Base-by-base conservation (phyloP, 2,113 vertebrate genomes). In the Noturus placidus region DNA sequence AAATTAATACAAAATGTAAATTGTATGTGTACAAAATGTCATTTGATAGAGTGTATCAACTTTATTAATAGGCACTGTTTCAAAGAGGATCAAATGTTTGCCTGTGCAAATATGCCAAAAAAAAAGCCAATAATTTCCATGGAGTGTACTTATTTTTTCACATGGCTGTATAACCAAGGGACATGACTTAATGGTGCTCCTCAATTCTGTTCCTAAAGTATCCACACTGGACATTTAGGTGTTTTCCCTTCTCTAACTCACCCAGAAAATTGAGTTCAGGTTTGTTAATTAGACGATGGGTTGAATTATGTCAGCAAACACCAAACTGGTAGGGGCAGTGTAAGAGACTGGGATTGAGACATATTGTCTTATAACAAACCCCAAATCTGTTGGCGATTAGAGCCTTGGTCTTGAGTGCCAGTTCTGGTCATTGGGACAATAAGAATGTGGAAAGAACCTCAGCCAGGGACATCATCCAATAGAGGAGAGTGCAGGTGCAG, bases 321-420 rank as follows among this genome's bases (percentile, higher is more conserved):
- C 17, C 17, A 72, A 42, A 27, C 13, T 46, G 27, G 11, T 54
- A 54, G 6, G 25, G 76, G 11, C 10, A 76, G 42, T 0, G 42
- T 27, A 76, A 76, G 42, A 22, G 22, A 76, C 38, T 76, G 38
- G 5, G 42, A 6, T 50, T 50, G 20, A 74, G 38, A 22, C 42
- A n/a, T 11, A 27, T 15, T 76, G 42, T 11, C 13, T 77, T 50
- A 50, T 35, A 79, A 83, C 27, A 83, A 81, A 57, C n/a, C 14
- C n/a, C n/a, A 69, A 82, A 27, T 14, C 22, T 88, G 77, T 76
- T 85, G 83, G 10, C 82, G 83, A 88, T 88, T 85, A 85, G 35
- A 14, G 8, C 57, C 42, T 25, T 35, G 42, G 74, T 82, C n/a
- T n/a, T 59, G 6, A 54, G 33, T 81, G 83, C 65, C 20, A 82